Evolutionary conservation across 2,888 invertebrate genomes (phyloP).

Genomic region (Dicranocentrus wangi): DNA sequence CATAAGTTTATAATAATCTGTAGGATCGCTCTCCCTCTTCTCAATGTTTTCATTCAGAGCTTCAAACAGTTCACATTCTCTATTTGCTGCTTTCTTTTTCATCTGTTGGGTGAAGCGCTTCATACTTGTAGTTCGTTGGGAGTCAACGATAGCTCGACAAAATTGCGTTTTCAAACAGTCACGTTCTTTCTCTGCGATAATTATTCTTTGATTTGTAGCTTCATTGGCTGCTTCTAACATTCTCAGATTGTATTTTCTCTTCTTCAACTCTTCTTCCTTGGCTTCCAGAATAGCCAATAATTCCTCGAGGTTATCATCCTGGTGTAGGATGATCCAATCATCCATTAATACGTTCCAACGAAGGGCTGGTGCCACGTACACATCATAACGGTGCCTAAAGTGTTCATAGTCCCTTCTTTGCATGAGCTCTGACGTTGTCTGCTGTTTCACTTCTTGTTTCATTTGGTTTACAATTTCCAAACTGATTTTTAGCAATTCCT

Average conservation of each 20-base stretch:
- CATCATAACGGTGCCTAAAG: conserved; percentile 60
- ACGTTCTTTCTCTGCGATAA: conserved; percentile 59
- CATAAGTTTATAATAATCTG: conserved; percentile 49
- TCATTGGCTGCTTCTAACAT: conserved; percentile 68
- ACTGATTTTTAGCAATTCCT: conserved; percentile 61
- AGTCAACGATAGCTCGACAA: conserved; percentile 54
- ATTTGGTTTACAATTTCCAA: conserved; percentile 61
- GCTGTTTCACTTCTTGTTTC: conserved; percentile 60
- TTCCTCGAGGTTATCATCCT: conserved; percentile 48
- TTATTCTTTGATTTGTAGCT: conserved; percentile 57
- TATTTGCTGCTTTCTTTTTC: conserved; percentile 48
- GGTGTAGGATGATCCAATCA: conserved; percentile 54
- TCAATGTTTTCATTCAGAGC: conserved; percentile 47
- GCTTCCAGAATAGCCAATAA: conserved; percentile 17
- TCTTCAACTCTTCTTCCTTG: conserved; percentile 47
- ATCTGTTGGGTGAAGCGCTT: conserved; percentile 55
- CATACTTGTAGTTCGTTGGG: conserved; percentile 59
- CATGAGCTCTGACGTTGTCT: conserved; percentile 56
- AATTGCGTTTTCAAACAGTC: conserved; percentile 56
- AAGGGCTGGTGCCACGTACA: conserved; percentile 50
- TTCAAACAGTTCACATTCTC: conserved; percentile 53
- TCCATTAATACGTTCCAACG: conserved; percentile 56
- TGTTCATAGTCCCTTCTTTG: conserved; percentile 53
- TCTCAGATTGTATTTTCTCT: conserved; percentile 43
- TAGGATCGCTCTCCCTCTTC: conserved; percentile 11